phyloP scores from a whole-genome alignment of 1,140 invertebrate species.

The Lasioglossum baleicum region DNA sequence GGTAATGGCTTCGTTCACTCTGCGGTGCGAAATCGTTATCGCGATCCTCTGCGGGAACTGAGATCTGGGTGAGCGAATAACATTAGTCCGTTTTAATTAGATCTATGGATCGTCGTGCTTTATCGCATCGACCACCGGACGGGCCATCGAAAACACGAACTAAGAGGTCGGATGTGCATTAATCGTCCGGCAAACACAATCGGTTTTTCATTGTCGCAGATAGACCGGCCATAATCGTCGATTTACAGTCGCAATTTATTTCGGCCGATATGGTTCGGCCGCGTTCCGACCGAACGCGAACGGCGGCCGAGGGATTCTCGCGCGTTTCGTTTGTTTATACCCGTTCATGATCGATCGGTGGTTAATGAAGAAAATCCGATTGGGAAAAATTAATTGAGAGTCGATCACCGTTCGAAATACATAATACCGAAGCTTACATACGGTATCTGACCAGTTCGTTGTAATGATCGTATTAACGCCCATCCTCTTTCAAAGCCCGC shows the following conservation, averaged over 20 bases:
- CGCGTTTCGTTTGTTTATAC: conserved; percentile 41
- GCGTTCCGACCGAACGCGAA: conserved; percentile 7
- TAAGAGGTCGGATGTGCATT: conserved; percentile 31
- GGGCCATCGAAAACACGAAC: conserved; percentile 8
- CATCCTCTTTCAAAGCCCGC: background rate
- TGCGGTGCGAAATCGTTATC: background rate
- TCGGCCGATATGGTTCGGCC: conserved; percentile 15
- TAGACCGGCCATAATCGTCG: conserved; percentile 40
- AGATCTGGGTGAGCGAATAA: background rate
- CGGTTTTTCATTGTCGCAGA: conserved; percentile 58
- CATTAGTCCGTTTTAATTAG: background rate
- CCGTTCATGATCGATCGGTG: conserved; percentile 49
- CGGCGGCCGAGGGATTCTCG: conserved; percentile 8
- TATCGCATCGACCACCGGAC: background rate
- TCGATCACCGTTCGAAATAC: background rate
- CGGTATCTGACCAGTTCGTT: background rate
- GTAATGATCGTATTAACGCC: conserved; percentile 12
- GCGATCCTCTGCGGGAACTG: background rate
- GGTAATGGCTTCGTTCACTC: too few relatives aligned
- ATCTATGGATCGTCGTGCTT: background rate
- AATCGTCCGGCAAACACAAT: conserved; percentile 42
- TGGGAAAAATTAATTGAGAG: conserved; percentile 36
- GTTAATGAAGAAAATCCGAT: conserved; percentile 42
- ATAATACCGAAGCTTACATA: background rate
- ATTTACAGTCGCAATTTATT: conserved; percentile 60